Base-by-base conservation (phyloP, 2,888 invertebrate genomes). In the Abscondita cerata region DNA sequence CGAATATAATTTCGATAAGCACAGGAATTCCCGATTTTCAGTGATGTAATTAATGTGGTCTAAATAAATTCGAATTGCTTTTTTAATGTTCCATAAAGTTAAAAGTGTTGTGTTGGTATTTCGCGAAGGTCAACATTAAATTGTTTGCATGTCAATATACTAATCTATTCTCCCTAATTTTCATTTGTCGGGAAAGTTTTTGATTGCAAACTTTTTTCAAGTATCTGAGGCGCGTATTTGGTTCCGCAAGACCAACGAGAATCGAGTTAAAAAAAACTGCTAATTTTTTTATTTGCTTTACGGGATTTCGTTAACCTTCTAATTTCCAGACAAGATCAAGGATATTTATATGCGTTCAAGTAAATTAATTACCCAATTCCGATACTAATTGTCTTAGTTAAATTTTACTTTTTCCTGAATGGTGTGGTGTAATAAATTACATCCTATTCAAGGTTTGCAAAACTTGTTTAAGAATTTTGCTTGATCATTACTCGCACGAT, bases 381-480 rank as follows among this genome's bases (percentile, higher is more conserved):
- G n/a, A n/a, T n/a, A n/a, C n/a, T n/a, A n/a, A n/a, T n/a, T n/a
- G n/a, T n/a, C n/a, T n/a, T n/a, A n/a, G n/a, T n/a, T n/a, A n/a
- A n/a, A n/a, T n/a, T n/a, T n/a, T n/a, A n/a, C n/a, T n/a, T n/a
- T n/a, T n/a, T n/a, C n/a, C n/a, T n/a, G n/a, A n/a, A n/a, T n/a
- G n/a, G n/a, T n/a, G n/a, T n/a, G n/a, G n/a, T n/a, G n/a, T n/a
- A n/a, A 25, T 25, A 25, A 25, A 25, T 25, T 25, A 25, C 25
- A 25, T 44, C 8, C 16, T 41, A 16, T 44, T 44, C 44, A 44
- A 44, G 44, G 44, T 44, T 25, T 44, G n/a, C 16, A 44, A 18
- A 44, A 44, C 44, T 44, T 8, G 44, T 18, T 40, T 44, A 18
- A 44, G 16, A n/a, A 18, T 18, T 44, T 40, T 44, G 25, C 44